Evolutionary conservation across 1,140 invertebrate species (phyloP), one percentile per base, ranked within the genome.

Genomic region (Drosophila subpulchrella): DNA sequence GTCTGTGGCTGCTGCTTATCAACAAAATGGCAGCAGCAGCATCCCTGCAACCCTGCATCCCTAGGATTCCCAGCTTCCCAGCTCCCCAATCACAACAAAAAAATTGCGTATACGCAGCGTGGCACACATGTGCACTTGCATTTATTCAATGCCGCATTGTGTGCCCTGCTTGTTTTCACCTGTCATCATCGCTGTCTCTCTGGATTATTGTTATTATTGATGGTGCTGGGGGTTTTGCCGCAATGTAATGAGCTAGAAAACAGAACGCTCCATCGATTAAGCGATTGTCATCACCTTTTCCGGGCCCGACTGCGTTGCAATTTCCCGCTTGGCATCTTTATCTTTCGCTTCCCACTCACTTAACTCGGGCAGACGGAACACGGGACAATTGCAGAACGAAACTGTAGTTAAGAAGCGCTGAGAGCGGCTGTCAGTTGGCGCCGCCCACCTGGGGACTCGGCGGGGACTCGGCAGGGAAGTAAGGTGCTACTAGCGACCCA

Each of bases 71-170:
- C 17, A 44, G 6, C n/a, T 1, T 15, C 8, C 17, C 17, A 44
- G 6, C n/a, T 10, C 10, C 17, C 42, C 17, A 6, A 59, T 47
- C 27, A 46, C 34, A 61, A 44, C 57, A 66, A 55, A 57, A 57
- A 50, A 47, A 50, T 80, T 81, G 70, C 71, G 83, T 76, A 86
- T 86, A 82, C 82, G 82, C 83, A 82, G 50, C 38, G 42, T 75
- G 50, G 54, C 53, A 32, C 51, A 55, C 44, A 75, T 67, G 60
- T 6, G 27, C n/a, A 44, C 13, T 32, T 50, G 59, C 34, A 34
- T 13, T 48, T 47, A 48, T 17, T 15, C 39, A 15, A 27, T 15
- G 63, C 10, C 11, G 47, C 30, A 60, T 53, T 48, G 65, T 53
- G 30, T 20, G 60, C 51, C 34, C 6, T 51, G 12, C 41, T 36